Percentiles rank a stretch among this genome's conserved stretches.
phyloP scores from a whole-genome alignment of 2,797 vertebrate genomes.

The Acanthurus tractus region DNA sequence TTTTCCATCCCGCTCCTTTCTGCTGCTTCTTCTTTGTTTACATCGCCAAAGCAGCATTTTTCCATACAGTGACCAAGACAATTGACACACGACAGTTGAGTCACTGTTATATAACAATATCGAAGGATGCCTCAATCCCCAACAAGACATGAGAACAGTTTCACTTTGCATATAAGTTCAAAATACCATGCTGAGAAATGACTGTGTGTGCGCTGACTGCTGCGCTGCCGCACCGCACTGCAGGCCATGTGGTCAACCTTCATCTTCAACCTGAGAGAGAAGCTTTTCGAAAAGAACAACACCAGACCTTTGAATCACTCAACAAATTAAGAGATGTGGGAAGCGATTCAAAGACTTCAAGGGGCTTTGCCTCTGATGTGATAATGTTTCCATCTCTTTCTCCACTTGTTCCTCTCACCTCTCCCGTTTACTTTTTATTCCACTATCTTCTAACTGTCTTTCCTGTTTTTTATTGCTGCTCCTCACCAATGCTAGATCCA shows the following conservation, averaged over 20 bases:
- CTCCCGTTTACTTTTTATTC: constrained; percentile 10
- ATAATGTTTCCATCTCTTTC: constrained; percentile 35
- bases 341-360: constrained; percentile 46
- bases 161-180: not conserved
- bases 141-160: not conserved
- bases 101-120: not conserved
- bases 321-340: constrained; percentile 28
- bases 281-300: constrained; percentile 21
- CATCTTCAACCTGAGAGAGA: constrained; percentile 1
- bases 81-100: not conserved
- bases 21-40: not conserved
- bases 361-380: constrained; percentile 49
- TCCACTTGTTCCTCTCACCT: constrained; percentile 12
- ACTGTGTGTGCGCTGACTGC: too few relatives aligned
- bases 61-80: not conserved
- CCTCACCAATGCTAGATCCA: constrained; percentile 25
- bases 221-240: not conserved
- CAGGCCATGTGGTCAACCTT: not conserved
- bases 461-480: constrained; percentile 33
- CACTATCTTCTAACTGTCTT: constrained; percentile 9
- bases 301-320: constrained; percentile 14
- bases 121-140: not conserved
- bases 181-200: not conserved
- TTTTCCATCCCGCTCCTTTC: constrained; percentile 9
- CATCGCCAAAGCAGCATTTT: not conserved